phyloP scores from a whole-genome alignment of 2,888 invertebrate species.

The Drosophila neutralis region DNA sequence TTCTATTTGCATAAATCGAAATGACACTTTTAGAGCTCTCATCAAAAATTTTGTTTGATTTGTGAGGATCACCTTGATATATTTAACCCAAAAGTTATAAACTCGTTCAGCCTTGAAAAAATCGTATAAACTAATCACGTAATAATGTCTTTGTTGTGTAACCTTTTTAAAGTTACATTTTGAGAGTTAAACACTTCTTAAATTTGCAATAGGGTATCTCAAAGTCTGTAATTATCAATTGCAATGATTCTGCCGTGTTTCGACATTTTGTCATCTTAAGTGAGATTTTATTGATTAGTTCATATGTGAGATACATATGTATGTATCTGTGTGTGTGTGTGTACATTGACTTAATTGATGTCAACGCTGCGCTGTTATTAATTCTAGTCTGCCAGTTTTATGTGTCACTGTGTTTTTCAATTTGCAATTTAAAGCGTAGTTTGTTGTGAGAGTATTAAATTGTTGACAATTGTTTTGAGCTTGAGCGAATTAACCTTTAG shows the following conservation, averaged over 20 bases:
- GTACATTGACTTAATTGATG: slow-evolving; percentile 74
- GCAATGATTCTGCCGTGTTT: slow-evolving; percentile 15
- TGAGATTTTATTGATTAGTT: slow-evolving; percentile 82
- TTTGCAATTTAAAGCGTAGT: slow-evolving; percentile 61
- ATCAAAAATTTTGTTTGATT: background rate
- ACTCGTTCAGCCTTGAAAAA: background rate
- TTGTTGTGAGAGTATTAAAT: slow-evolving; percentile 60
- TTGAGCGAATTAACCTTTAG: slow-evolving; percentile 76
- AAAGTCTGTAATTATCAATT: no score
- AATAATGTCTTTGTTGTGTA: background rate
- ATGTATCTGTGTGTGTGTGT: background rate
- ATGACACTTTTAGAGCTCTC: background rate
- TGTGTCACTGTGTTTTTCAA: slow-evolving; percentile 56
- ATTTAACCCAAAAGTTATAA: background rate
- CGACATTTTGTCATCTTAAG: slow-evolving; percentile 66
- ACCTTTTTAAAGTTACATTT: background rate
- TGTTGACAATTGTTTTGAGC: slow-evolving; percentile 80
- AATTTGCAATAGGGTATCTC: background rate
- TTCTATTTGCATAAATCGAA: background rate
- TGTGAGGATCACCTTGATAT: background rate
- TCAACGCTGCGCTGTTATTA: slow-evolving; percentile 67
- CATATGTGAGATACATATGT: slow-evolving; percentile 18
- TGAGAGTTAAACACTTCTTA: background rate
- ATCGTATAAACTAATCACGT: background rate
- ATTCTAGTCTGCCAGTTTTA: slow-evolving; percentile 49